A percentile compares a stretch with the other conserved stretches of the same genome.
Conservation (phyloP, 2,797 vertebrate species). For the Alectoris magna region DNA sequence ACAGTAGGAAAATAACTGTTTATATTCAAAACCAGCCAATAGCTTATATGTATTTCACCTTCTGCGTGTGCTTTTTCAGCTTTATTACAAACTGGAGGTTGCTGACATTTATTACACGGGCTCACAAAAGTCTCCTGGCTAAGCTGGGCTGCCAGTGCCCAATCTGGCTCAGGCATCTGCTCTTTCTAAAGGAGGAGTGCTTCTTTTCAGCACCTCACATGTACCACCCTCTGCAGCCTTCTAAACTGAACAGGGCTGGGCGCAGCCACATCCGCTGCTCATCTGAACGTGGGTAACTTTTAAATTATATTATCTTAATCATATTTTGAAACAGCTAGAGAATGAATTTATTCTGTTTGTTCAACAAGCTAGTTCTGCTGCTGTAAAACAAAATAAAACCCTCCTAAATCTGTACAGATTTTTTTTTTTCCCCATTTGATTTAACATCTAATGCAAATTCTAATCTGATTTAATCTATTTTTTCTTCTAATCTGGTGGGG, state of each 20-base stretch:
- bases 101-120: neutral
- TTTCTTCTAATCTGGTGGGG: neutral
- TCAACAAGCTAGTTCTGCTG: neutral
- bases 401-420: neutral
- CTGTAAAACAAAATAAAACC: neutral
- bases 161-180: neutral
- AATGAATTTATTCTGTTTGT: neutral
- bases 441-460: neutral
- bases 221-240: neutral
- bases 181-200: neutral
- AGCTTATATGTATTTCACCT: neutral
- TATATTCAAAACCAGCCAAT: conserved; percentile 10
- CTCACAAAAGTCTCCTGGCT: neutral
- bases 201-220: neutral
- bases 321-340: neutral
- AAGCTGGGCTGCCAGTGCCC: neutral
- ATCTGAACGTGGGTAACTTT: neutral
- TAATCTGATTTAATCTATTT: neutral
- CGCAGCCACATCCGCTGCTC: neutral
- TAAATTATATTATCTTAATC: neutral
- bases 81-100: neutral
- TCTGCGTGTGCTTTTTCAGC: neutral
- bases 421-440: neutral
- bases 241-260: neutral
- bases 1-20: neutral